Evolutionary conservation across 2,888 invertebrate species (phyloP).

Genomic region (Drosophila atripex): DNA sequence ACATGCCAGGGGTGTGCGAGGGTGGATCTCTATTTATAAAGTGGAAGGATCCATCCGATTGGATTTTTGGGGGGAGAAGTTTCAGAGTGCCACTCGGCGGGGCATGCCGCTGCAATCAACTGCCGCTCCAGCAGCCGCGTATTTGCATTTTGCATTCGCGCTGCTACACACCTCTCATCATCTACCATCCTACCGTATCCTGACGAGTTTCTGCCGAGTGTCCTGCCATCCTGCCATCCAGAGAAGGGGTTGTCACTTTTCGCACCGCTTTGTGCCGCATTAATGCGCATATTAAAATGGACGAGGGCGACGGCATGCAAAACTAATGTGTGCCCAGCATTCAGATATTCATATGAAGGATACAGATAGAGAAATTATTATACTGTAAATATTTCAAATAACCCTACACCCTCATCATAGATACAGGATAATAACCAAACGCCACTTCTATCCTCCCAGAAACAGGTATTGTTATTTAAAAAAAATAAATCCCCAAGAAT

Average conservation of each 20-base stretch:
- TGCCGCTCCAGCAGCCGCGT: conserved; percentile 44
- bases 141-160: conserved; percentile 62
- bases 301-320: conserved; percentile 45
- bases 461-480: no score
- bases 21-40: neutral
- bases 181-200: neutral
- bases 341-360: conserved; percentile 49
- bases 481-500: no score
- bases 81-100: conserved; percentile 23
- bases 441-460: no score
- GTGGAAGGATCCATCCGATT: neutral
- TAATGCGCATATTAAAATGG: conserved; percentile 70
- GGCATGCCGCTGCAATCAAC: conserved; percentile 59
- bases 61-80: neutral
- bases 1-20: conserved; percentile 40
- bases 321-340: conserved; percentile 58
- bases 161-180: conserved; percentile 1
- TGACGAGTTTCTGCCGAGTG: neutral
- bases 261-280: conserved; percentile 72
- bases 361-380: conserved; percentile 3
- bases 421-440: no score
- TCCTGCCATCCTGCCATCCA: neutral
- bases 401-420: neutral
- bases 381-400: no score
- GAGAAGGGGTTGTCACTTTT: conserved; percentile 56